A percentile compares a stretch with the other conserved stretches of the same genome.
phyloP scores from a whole-genome alignment of 2,888 invertebrate species.

The Athripsodes cinereus region DNA sequence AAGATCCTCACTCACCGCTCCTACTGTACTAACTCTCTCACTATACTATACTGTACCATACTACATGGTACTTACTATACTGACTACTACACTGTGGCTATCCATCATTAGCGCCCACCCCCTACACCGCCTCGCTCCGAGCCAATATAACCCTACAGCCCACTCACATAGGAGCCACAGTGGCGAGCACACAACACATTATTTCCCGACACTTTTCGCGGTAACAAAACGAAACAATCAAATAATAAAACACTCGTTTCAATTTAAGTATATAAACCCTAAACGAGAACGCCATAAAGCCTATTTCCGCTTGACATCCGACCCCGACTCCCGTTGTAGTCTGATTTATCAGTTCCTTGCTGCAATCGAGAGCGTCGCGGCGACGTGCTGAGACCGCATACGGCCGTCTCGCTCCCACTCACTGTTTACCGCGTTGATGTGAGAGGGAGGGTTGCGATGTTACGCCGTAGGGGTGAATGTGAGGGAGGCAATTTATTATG shows the following conservation, averaged over 20 bases:
- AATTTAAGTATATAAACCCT: not conserved
- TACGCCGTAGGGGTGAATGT: not conserved
- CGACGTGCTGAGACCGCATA: too few relatives aligned
- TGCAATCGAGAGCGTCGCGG: conserved; percentile 17
- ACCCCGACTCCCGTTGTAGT: conserved; percentile 2
- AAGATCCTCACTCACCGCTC: conserved; percentile 17
- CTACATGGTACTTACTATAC: too few relatives aligned
- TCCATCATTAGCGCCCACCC: not conserved
- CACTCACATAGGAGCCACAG: not conserved
- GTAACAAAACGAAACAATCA: conserved; percentile 8
- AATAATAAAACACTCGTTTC: not conserved
- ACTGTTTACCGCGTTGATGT: too few relatives aligned
- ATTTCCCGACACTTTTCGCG: conserved; percentile 30
- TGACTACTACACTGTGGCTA: not conserved
- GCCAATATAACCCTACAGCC: not conserved
- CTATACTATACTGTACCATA: too few relatives aligned
- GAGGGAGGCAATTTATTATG: conserved; percentile 6
- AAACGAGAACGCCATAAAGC: conserved; percentile 3
- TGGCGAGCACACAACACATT: conserved; percentile 31
- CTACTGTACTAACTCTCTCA: too few relatives aligned
- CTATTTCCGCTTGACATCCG: conserved; percentile 6
- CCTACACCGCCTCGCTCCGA: not conserved
- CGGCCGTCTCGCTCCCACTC: too few relatives aligned
- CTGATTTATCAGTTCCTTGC: conserved; percentile 23
- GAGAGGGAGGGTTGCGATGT: too few relatives aligned